A percentile compares a stretch with the other conserved stretches of the same genome.
These are phyloP conservation scores for Frankliniella fusca DNA, from an alignment of 2,888 invertebrate genomes.

Conservation along the genomic window DNA sequence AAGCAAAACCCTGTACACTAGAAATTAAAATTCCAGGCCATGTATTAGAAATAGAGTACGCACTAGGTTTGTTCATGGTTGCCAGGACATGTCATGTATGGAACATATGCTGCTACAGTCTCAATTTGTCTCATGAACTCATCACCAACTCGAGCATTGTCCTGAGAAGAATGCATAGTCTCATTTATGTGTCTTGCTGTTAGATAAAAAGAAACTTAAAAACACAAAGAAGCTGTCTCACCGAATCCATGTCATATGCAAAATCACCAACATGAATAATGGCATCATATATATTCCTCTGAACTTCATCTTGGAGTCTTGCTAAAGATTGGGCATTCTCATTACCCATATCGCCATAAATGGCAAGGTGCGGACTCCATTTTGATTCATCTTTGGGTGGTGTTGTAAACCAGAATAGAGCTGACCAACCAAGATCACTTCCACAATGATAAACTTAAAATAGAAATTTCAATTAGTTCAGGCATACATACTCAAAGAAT, in stretches of 20 bases:
- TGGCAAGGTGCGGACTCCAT: slow-evolving; percentile 77
- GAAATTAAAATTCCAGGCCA: slow-evolving; percentile 16
- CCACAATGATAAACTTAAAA: slow-evolving; percentile 73
- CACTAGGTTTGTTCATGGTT: slow-evolving; percentile 84
- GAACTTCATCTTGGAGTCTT: slow-evolving; percentile 77
- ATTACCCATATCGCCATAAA: slow-evolving; percentile 93
- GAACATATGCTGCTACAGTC: slow-evolving; percentile 80
- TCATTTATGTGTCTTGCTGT: background rate
- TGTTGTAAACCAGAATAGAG: slow-evolving; percentile 70
- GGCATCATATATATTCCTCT: slow-evolving; percentile 74
- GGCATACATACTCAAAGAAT: background rate
- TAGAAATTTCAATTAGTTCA: background rate
- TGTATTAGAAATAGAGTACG: slow-evolving; percentile 44
- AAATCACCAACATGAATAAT: slow-evolving; percentile 92
- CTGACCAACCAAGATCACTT: slow-evolving; percentile 76
- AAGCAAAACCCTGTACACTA: background rate
- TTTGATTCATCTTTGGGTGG: slow-evolving; percentile 58
- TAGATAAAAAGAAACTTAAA: background rate
- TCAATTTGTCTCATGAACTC: slow-evolving; percentile 90
- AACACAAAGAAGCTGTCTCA: slow-evolving; percentile 41
- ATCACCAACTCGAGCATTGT: slow-evolving; percentile 80
- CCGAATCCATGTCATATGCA: slow-evolving; percentile 86
- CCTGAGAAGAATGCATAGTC: slow-evolving; percentile 43
- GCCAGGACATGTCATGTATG: slow-evolving; percentile 91
- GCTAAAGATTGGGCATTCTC: slow-evolving; percentile 83